Percentiles rank a stretch among this genome's conserved stretches.
Conservation (phyloP, 2,888 invertebrate genomes). For the Aleiodes testaceus region DNA sequence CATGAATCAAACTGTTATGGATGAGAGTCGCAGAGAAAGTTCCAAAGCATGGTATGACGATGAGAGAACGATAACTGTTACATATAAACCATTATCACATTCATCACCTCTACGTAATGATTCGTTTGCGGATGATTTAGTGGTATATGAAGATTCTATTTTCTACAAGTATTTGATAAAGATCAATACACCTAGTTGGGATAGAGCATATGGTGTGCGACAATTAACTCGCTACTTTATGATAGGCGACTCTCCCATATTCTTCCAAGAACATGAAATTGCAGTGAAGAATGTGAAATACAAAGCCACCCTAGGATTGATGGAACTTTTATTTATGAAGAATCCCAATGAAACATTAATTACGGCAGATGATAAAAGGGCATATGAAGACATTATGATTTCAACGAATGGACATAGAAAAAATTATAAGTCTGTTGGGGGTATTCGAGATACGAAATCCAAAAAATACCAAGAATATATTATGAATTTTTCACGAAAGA, state of each 20-base stretch:
- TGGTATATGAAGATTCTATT: constrained; percentile 1
- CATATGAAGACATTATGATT: no score
- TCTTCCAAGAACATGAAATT: constrained; percentile 36
- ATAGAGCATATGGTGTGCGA: constrained; percentile 46
- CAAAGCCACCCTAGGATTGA: constrained; percentile 40
- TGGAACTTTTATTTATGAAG: not conserved
- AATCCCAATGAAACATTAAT: not conserved
- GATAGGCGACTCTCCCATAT: constrained; percentile 43
- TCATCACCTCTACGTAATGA: no score
- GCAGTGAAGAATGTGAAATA: constrained; percentile 35
- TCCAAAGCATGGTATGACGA: no score
- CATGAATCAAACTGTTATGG: no score
- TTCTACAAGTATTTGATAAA: constrained; percentile 5
- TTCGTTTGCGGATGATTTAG: constrained; percentile 31
- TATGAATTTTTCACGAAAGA: not conserved
- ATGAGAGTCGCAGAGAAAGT: no score
- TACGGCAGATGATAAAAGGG: no score
- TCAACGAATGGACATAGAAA: no score
- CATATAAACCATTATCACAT: no score
- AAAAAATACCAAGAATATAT: not conserved
- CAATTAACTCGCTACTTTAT: constrained; percentile 41
- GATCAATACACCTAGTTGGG: constrained; percentile 12
- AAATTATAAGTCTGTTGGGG: constrained; percentile 40
- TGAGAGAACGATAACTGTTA: no score
- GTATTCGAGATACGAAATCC: constrained; percentile 46